A percentile compares a stretch with the other conserved stretches of the same genome.
Evolutionary conservation across 2,888 invertebrate genomes (phyloP).

Genomic region (Eumerus sabulonum): DNA sequence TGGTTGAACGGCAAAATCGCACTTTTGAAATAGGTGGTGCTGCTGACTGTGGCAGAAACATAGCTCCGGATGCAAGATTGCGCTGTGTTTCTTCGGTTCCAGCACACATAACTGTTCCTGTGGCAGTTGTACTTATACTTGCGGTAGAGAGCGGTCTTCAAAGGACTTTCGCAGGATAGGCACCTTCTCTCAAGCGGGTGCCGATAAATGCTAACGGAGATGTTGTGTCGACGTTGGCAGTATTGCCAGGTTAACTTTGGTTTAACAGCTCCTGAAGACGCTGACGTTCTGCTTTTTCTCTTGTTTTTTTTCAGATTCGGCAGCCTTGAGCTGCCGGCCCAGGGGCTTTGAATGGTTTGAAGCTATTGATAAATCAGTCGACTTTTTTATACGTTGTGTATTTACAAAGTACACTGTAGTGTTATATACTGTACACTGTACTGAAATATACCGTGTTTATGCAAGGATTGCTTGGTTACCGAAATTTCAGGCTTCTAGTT

Average conservation of each 20-base stretch:
- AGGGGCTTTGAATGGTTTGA: no score
- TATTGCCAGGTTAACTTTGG: neutral
- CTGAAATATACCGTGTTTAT: no score
- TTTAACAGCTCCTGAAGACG: neutral
- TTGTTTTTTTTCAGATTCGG: no score
- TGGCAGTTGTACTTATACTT: neutral
- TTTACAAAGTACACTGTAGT: no score
- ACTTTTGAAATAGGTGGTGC: conserved; percentile 1
- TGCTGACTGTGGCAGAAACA: conserved; percentile 13
- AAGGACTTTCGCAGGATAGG: neutral
- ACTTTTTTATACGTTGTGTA: no score
- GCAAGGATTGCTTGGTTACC: no score
- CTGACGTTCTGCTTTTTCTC: neutral
- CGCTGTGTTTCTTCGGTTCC: conserved; percentile 6
- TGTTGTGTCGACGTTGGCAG: neutral
- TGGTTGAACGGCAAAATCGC: conserved; percentile 12
- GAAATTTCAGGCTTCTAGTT: no score
- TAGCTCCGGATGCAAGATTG: neutral
- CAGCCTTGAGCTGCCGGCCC: no score
- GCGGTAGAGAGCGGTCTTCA: neutral
- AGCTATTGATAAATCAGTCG: no score
- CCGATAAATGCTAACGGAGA: neutral
- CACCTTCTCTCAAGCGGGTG: no score
- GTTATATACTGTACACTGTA: no score
- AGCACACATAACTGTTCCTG: neutral